phyloP scores from a whole-genome alignment of 2,797 vertebrate genomes.

The Rousettus madagascariensis region DNA sequence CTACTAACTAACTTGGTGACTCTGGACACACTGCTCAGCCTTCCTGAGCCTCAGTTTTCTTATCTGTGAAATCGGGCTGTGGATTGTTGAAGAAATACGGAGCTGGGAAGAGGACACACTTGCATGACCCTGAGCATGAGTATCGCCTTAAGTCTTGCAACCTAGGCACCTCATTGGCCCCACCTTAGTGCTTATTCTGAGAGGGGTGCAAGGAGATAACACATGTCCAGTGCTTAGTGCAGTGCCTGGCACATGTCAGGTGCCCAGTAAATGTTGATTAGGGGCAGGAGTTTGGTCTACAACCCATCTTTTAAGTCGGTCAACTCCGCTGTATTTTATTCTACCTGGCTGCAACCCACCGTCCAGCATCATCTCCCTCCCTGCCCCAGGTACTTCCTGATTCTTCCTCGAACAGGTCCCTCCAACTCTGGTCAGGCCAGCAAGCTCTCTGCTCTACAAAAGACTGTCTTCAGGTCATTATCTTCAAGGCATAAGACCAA shows the following conservation, averaged over 20 bases:
- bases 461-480: background rate
- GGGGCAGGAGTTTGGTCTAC: background rate
- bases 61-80: background rate
- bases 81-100: background rate
- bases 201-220: background rate
- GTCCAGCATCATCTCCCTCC: background rate
- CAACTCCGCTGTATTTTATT: background rate
- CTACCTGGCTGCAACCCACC: background rate
- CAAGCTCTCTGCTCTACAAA: background rate
- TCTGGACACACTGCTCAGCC: background rate
- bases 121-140: background rate
- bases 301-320: background rate
- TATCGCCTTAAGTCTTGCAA: background rate
- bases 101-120: background rate
- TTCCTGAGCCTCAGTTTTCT: background rate
- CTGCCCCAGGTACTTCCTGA: too few relatives aligned
- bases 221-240: background rate
- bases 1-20: background rate
- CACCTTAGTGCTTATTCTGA: background rate
- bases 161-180: background rate
- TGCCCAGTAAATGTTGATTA: background rate
- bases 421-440: background rate
- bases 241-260: accelerated
- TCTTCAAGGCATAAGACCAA: background rate
- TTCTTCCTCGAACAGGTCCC: background rate